phyloP scores from a whole-genome alignment of 2,797 vertebrate genomes.

The Falco cherrug region DNA sequence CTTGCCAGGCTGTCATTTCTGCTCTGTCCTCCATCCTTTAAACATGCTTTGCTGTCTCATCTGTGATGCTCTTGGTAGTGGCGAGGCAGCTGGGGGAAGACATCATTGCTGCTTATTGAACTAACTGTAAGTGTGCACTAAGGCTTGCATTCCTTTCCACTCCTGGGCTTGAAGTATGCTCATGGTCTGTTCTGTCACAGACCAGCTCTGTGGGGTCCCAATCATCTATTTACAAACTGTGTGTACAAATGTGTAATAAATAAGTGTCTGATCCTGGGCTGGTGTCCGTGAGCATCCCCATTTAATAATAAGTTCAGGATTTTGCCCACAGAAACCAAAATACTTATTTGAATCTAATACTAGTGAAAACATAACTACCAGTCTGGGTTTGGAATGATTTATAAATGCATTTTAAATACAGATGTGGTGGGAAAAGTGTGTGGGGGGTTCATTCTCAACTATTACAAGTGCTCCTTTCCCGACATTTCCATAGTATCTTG shows the following conservation, averaged over 20 bases:
- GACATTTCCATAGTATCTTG: not conserved
- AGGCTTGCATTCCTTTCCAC: not conserved
- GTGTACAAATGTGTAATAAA: not conserved
- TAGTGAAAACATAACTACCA: slow-evolving; percentile 9
- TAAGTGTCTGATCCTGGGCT: not conserved
- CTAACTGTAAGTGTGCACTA: not conserved
- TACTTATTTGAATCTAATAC: not conserved
- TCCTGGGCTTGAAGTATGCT: not conserved
- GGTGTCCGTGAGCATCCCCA: not conserved
- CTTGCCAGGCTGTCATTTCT: not conserved
- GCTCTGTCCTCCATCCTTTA: not conserved
- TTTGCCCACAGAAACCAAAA: not conserved
- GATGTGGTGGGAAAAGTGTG: not conserved
- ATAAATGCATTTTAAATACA: not conserved
- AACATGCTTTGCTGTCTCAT: not conserved
- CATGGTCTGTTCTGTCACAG: not conserved
- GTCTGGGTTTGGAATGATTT: slow-evolving; percentile 13
- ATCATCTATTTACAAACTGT: not conserved
- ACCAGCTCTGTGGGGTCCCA: not conserved
- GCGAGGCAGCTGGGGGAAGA: not conserved
- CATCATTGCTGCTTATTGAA: not conserved
- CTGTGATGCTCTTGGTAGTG: not conserved
- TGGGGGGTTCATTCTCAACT: not conserved
- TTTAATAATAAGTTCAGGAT: not conserved
- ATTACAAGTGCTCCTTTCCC: not conserved